Percentiles rank a stretch among this genome's conserved stretches.
Conservation (phyloP, 2,797 vertebrate species). For the Adrianichthys oophorus region DNA sequence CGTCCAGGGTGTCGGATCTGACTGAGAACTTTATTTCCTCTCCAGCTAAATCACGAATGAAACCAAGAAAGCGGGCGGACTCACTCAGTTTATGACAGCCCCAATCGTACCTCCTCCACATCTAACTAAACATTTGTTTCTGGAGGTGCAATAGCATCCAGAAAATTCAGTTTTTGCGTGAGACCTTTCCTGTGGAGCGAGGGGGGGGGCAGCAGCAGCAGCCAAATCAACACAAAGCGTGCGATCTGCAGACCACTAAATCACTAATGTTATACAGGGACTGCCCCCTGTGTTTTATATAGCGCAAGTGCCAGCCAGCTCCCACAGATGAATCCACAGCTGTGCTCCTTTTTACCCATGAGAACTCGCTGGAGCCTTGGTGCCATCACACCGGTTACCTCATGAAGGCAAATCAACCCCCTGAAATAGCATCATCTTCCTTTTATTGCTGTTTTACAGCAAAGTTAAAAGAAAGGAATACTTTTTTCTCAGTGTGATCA, state of each 20-base stretch:
- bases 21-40: constrained; percentile 64
- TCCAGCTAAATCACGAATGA: constrained; percentile 64
- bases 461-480: constrained; percentile 9
- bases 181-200: constrained; percentile 62
- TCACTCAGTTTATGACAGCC: constrained; percentile 75
- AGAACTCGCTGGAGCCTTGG: constrained; percentile 32
- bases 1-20: constrained; percentile 34
- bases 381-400: constrained; percentile 46
- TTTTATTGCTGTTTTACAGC: constrained; percentile 28
- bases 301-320: constrained; percentile 68
- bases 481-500: constrained; percentile 8
- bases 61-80: constrained; percentile 54
- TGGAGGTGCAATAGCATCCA: constrained; percentile 75
- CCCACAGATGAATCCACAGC: constrained; percentile 66
- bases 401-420: constrained; percentile 28
- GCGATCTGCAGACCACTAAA: constrained; percentile 78
- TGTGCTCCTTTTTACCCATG: constrained; percentile 55
- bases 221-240: constrained; percentile 78
- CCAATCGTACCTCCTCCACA: constrained; percentile 66
- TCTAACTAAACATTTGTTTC: constrained; percentile 77
- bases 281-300: constrained; percentile 76
- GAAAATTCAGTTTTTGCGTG: constrained; percentile 68
- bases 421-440: constrained; percentile 4
- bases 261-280: constrained; percentile 79
- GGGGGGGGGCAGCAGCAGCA: constrained; percentile 26